Percentiles rank a stretch among this genome's conserved stretches.
Conservation (phyloP, 2,888 invertebrate species). For the Caenorhabditis sp. region DNA sequence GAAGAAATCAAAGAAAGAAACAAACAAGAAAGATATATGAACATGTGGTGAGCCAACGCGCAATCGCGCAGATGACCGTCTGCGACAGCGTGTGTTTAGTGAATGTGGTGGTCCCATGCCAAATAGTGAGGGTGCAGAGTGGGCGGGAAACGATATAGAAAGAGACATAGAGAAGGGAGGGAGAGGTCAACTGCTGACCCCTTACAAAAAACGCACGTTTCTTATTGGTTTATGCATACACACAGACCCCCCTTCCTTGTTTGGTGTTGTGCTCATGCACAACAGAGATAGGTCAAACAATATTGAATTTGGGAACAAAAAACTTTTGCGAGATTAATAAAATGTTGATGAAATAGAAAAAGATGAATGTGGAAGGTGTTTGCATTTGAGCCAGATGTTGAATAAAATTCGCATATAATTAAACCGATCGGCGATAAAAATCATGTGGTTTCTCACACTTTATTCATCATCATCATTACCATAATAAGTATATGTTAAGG, state of each 20-base stretch:
- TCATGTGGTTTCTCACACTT: background rate
- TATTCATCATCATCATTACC: background rate
- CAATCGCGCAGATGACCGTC: background rate
- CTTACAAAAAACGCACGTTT: slow-evolving; percentile 32
- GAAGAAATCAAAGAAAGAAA: background rate
- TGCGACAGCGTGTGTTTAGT: slow-evolving; percentile 3
- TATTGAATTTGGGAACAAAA: background rate
- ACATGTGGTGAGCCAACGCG: background rate
- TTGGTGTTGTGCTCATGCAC: slow-evolving; percentile 12
- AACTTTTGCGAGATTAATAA: too few relatives aligned
- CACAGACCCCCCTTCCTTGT: slow-evolving; percentile 6
- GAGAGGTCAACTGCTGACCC: slow-evolving; percentile 17
- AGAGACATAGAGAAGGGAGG: slow-evolving; percentile 20
- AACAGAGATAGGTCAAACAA: background rate
- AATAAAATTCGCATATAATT: slow-evolving; percentile 4
- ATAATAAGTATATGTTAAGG: background rate
- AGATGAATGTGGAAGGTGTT: background rate
- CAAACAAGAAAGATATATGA: background rate
- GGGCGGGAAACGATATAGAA: background rate
- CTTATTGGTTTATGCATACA: slow-evolving; percentile 16
- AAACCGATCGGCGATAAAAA: background rate
- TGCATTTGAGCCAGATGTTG: background rate
- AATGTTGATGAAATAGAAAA: too few relatives aligned
- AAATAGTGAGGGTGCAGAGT: background rate
- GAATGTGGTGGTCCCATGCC: background rate